A percentile compares a stretch with the other conserved stretches of the same genome.
Conservation (phyloP, 2,888 invertebrate species). For the Epiblema foenella region DNA sequence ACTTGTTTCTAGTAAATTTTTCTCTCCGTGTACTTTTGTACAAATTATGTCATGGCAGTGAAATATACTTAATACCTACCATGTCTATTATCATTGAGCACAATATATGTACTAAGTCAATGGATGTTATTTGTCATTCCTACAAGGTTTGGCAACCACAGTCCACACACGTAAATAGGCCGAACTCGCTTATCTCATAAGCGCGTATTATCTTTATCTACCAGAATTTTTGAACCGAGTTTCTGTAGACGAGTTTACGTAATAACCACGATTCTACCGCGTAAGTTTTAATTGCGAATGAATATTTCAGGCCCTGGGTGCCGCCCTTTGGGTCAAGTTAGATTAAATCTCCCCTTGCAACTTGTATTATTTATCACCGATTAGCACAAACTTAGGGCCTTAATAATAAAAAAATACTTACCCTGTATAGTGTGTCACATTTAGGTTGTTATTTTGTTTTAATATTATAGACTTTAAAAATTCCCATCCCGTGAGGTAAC, state of each 20-base stretch:
- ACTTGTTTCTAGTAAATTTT: no score
- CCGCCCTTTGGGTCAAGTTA: conserved; percentile 32
- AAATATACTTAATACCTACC: no score
- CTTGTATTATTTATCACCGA: conserved; percentile 25
- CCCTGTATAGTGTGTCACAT: conserved; percentile 23
- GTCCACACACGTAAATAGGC: not conserved
- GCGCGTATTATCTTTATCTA: conserved; percentile 9
- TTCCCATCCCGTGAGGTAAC: conserved; percentile 46
- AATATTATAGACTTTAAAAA: conserved; percentile 8
- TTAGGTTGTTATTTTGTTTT: conserved; percentile 33
- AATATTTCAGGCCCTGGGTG: conserved; percentile 46
- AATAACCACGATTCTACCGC: conserved; percentile 44
- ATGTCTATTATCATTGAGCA: not conserved
- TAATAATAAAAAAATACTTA: conserved; percentile 22
- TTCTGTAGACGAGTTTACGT: conserved; percentile 44
- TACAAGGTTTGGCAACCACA: conserved; percentile 7
- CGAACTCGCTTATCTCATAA: not conserved
- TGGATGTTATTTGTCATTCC: not conserved
- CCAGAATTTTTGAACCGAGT: conserved; percentile 5
- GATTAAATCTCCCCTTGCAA: conserved; percentile 15
- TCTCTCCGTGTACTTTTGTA: no score
- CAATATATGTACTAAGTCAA: not conserved
- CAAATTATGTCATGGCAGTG: no score
- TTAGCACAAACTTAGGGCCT: not conserved
- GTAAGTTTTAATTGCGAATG: conserved; percentile 61